Percentiles rank a stretch among this genome's conserved stretches.
Evolutionary conservation across 2,888 invertebrate genomes (phyloP).

Genomic region (Drosophila putrida): DNA sequence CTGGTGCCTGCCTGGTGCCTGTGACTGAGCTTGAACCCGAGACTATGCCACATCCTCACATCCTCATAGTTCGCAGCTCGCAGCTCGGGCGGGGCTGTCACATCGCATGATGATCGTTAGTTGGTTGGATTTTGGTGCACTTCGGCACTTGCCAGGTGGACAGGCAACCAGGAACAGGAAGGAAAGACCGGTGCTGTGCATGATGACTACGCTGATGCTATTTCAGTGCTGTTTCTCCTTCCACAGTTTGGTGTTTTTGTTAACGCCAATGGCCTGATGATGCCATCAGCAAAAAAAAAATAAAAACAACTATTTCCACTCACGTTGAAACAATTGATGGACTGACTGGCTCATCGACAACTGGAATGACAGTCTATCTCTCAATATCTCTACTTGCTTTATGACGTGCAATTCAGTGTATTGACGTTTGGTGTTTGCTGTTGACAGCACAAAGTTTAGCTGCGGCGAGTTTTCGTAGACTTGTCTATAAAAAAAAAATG

Average conservation of each 20-base stretch:
- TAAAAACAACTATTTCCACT: slow-evolving; percentile 52
- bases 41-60: slow-evolving; percentile 21
- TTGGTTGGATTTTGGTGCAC: slow-evolving; percentile 51
- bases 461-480: slow-evolving; percentile 21
- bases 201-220: slow-evolving; percentile 48
- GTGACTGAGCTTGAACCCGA: slow-evolving; percentile 17
- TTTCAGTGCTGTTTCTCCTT: slow-evolving; percentile 10
- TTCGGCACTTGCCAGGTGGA: slow-evolving; percentile 34
- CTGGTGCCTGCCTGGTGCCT: slow-evolving; percentile 10
- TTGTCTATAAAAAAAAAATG: slow-evolving; percentile 30
- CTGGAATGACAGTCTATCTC: slow-evolving; percentile 42
- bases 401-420: slow-evolving; percentile 54
- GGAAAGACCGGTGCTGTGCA: slow-evolving; percentile 40
- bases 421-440: slow-evolving; percentile 59
- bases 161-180: slow-evolving; percentile 42
- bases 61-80: too few relatives aligned
- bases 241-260: slow-evolving; percentile 18
- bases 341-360: slow-evolving; percentile 41
- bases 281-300: slow-evolving; percentile 44
- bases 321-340: slow-evolving; percentile 66
- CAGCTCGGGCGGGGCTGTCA: slow-evolving; percentile 11
- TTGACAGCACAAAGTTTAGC: slow-evolving; percentile 54
- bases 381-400: slow-evolving; percentile 49
- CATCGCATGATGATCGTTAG: slow-evolving; percentile 47
- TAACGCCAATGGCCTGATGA: slow-evolving; percentile 42